These are phyloP conservation scores for Cephus spinipes DNA, from an alignment of 2,888 invertebrate genomes.

Conservation along the genomic window DNA sequence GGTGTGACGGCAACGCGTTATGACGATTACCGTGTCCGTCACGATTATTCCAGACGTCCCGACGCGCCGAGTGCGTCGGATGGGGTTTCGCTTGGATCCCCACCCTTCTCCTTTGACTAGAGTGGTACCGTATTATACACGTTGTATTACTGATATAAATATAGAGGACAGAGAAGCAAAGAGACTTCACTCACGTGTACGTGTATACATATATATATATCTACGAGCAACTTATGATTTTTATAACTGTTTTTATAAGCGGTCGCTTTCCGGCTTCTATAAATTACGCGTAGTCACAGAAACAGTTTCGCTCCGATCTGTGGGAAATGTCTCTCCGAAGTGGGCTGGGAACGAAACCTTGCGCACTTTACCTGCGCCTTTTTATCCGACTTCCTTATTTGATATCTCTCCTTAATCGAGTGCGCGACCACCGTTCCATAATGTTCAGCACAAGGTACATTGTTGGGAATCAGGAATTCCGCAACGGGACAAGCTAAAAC, in stretches of 20 bases:
- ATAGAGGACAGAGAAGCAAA: not conserved
- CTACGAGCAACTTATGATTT: constrained; percentile 40
- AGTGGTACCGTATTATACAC: not conserved
- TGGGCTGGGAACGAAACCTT: constrained; percentile 58
- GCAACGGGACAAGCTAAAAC: not conserved
- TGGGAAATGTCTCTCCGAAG: constrained; percentile 53
- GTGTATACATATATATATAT: constrained; percentile 5
- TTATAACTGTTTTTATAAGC: constrained; percentile 60
- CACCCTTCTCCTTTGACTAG: constrained; percentile 13
- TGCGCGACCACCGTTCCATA: not conserved
- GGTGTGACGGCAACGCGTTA: constrained; percentile 57
- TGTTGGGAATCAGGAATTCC: not conserved
- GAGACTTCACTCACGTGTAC: constrained; percentile 1
- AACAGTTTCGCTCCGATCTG: constrained; percentile 52
- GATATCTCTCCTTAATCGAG: constrained; percentile 42
- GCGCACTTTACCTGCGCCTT: constrained; percentile 31
- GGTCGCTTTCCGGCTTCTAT: constrained; percentile 61
- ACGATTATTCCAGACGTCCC: constrained; percentile 59
- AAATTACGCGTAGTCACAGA: constrained; percentile 48
- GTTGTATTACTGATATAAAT: not conserved
- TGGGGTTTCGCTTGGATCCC: constrained; percentile 12
- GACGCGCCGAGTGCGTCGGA: constrained; percentile 14
- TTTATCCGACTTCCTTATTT: constrained; percentile 52
- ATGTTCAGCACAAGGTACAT: not conserved
- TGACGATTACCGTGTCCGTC: constrained; percentile 63